Percentiles rank a stretch among this genome's conserved stretches.
These are phyloP conservation scores for Tragelaphus buxtoni DNA, from an alignment of 2,113 vertebrate genomes.

Conservation along the genomic window DNA sequence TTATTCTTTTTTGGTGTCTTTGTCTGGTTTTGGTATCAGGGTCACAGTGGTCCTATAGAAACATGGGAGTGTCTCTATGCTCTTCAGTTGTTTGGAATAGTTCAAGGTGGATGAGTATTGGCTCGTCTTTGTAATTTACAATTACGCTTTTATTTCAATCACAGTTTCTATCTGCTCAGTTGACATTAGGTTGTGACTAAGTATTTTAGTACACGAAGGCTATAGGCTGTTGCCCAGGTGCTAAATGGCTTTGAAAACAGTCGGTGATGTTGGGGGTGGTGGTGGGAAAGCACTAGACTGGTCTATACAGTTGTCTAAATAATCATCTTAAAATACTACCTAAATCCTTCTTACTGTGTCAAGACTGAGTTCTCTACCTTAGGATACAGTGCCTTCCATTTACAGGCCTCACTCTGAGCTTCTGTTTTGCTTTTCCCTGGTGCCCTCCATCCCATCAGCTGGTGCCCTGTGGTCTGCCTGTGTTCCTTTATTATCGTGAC, in stretches of 20 bases:
- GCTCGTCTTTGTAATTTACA: not conserved
- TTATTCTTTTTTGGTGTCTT: not conserved
- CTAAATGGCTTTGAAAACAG: not conserved
- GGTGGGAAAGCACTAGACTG: not conserved
- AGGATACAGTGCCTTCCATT: not conserved
- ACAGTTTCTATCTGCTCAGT: not conserved
- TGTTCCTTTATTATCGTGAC: not conserved
- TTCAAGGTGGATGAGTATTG: not conserved
- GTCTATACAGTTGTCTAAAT: not conserved
- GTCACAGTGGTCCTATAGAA: not conserved
- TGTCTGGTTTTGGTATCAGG: not conserved
- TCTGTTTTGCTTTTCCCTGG: not conserved
- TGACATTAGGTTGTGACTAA: not conserved
- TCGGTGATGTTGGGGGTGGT: not conserved
- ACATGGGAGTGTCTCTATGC: not conserved
- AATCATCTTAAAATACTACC: not conserved
- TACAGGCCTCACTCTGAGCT: not conserved
- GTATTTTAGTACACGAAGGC: not conserved
- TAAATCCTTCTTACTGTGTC: not conserved
- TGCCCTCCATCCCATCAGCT: not conserved
- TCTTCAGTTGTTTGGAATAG: not conserved
- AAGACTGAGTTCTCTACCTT: not conserved
- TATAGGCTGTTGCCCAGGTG: not conserved
- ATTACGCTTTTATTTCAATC: not conserved
- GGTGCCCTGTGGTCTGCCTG: not conserved